These are phyloP conservation scores for Tokudaia muenninki DNA, from an alignment of 2,797 vertebrate species.

Conservation along the genomic window DNA sequence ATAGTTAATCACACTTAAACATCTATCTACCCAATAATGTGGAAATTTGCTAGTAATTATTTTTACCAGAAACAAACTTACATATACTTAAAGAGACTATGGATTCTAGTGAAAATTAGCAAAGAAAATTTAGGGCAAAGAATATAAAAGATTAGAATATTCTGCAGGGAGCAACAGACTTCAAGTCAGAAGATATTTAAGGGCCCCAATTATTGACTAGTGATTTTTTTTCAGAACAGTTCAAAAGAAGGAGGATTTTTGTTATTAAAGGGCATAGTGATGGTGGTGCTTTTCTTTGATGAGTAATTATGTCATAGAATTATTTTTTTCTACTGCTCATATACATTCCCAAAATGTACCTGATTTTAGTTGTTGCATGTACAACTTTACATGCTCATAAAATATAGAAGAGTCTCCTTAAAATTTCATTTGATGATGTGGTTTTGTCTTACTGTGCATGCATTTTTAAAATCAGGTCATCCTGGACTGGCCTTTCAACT, in stretches of 20 bases:
- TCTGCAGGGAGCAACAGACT: not conserved
- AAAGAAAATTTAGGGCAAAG: not conserved
- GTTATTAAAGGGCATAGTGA: not conserved
- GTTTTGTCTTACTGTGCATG: not conserved
- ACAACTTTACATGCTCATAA: not conserved
- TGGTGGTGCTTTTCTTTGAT: not conserved
- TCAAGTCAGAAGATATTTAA: not conserved
- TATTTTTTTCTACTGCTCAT: not conserved
- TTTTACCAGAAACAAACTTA: not conserved
- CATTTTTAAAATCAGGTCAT: not conserved
- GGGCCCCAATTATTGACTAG: not conserved
- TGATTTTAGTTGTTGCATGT: not conserved
- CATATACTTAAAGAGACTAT: not conserved
- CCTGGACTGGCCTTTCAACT: not conserved
- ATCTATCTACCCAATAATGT: not conserved
- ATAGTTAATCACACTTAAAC: slow-evolving; percentile 12
- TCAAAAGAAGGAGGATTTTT: not conserved
- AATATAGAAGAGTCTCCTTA: not conserved
- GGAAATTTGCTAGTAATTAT: slow-evolving; percentile 4
- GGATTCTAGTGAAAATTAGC: not conserved
- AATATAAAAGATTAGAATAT: not conserved
- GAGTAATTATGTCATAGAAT: not conserved
- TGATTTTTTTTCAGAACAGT: not conserved
- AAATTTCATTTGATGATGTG: not conserved
- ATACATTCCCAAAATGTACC: not conserved